A percentile compares a stretch with the other conserved stretches of the same genome.
phyloP scores from a whole-genome alignment of 2,797 vertebrate genomes.

The Melanotaenia trifasciata region DNA sequence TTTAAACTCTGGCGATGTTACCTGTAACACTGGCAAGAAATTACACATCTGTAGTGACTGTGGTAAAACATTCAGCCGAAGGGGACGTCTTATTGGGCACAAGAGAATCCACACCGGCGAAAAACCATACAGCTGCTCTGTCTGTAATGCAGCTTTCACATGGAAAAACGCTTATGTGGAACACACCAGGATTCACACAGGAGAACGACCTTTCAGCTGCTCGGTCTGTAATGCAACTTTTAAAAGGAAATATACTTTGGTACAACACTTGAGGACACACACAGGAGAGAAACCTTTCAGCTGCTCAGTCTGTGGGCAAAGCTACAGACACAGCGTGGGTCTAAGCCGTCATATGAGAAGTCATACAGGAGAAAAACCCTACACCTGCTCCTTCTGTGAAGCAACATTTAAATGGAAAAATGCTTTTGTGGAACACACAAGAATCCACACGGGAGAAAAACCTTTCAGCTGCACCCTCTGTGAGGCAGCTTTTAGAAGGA shows the following conservation, averaged over 20 bases:
- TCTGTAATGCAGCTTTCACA: constrained; percentile 9
- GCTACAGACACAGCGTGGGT: neutral
- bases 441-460: constrained; percentile 9
- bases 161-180: constrained; percentile 15
- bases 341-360: no score
- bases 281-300: neutral
- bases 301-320: constrained; percentile 10
- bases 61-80: constrained; percentile 9
- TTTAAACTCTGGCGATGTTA: neutral
- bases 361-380: no score
- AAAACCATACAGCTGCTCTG: constrained; percentile 17
- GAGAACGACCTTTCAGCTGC: neutral
- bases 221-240: no score
- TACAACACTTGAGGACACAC: no score
- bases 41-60: constrained; percentile 14
- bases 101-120: constrained; percentile 5
- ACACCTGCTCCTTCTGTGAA: no score
- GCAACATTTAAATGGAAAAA: no score
- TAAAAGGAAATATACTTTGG: no score
- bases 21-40: neutral
- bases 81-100: constrained; percentile 2
- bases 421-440: neutral
- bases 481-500: neutral
- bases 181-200: neutral
- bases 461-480: constrained; percentile 14